Evolutionary conservation across 2,113 vertebrate species (phyloP), one percentile per base, ranked within the genome.

Genomic region (Todiramphus saurophagus): DNA sequence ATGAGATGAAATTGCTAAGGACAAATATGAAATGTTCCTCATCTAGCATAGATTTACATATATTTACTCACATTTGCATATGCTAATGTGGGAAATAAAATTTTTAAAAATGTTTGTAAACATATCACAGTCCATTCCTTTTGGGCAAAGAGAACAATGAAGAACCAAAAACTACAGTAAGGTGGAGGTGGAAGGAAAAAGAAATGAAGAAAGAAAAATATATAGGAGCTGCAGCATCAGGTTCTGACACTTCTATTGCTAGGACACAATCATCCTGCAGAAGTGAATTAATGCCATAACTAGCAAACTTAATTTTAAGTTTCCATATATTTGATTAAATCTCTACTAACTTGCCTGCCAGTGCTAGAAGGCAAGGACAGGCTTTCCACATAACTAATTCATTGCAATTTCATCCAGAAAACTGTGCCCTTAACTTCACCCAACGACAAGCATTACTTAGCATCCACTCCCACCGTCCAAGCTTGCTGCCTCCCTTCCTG

Each of bases 401-500:
- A n/a, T 0, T 50, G 59, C 53, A 56, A 77, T 53, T 44, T 74
- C 48, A 86, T 5, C 70, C 56, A 66, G 33, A 62, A 90, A 90
- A 59, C 30, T 3, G 2, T 0, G 10, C 12, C 14, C 27, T 70
- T 35, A 74, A 39, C 70, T 50, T 62, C 55, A 43, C 25, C 24
- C 56, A 43, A 16, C 23, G 74, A 50, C 30, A 11, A 6, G 25
- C 7, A 9, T 5, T 8, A 41, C 53, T 1, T 81, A 25, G 12
- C 50, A 60, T 1, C 11, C 10, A 3, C 11, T 31, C 44, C 16
- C 63, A 35, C 1, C 1, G 0, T 3, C 50, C n/a, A 9, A 21
- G 59, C 1, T 5, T 1, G 1, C 10, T 35, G 73, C 33, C 15
- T 53, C 16, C 48, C 15, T 11, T 39, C 23, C 67, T 27, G 31